Conservation (phyloP, 2,113 vertebrate genomes). For the Heteronetta atricapilla region DNA sequence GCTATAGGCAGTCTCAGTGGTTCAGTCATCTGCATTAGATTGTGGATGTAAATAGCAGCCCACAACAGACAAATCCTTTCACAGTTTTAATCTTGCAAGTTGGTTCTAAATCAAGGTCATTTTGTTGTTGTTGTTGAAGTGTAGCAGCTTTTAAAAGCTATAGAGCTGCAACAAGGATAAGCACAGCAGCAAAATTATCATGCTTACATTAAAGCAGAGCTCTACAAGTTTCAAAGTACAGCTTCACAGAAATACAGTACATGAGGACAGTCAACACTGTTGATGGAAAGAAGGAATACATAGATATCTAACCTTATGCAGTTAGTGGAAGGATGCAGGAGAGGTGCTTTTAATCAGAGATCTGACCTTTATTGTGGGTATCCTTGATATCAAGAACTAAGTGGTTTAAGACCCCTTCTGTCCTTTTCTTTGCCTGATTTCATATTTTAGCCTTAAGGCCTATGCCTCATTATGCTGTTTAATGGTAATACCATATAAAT, state of each 20-base stretch:
- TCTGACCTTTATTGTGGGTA: conserved; percentile 4
- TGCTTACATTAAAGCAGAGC: neutral
- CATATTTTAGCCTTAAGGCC: conserved; percentile 69
- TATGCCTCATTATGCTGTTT: conserved; percentile 51
- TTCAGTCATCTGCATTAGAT: neutral
- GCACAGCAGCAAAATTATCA: neutral
- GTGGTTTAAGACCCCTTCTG: conserved; percentile 9
- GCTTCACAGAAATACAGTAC: conserved; percentile 13
- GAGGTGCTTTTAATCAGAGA: conserved; percentile 3
- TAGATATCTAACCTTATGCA: neutral
- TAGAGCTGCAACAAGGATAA: conserved; percentile 12
- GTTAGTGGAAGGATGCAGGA: neutral
- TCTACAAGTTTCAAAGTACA: conserved; percentile 19
- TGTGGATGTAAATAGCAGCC: conserved; percentile 36
- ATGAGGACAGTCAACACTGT: neutral
- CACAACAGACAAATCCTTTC: conserved; percentile 3
- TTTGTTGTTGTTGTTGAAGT: neutral
- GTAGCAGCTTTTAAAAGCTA: conserved; percentile 39
- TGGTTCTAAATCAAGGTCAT: conserved; percentile 22
- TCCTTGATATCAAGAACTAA: conserved; percentile 9
- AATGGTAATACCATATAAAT: conserved; percentile 49
- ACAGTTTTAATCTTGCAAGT: conserved; percentile 26
- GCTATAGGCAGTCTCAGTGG: conserved; percentile 29
- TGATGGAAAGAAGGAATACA: neutral
- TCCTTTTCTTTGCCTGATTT: conserved; percentile 35